Conservation (phyloP, 2,797 vertebrate genomes). For the Propithecus perrieri region DNA sequence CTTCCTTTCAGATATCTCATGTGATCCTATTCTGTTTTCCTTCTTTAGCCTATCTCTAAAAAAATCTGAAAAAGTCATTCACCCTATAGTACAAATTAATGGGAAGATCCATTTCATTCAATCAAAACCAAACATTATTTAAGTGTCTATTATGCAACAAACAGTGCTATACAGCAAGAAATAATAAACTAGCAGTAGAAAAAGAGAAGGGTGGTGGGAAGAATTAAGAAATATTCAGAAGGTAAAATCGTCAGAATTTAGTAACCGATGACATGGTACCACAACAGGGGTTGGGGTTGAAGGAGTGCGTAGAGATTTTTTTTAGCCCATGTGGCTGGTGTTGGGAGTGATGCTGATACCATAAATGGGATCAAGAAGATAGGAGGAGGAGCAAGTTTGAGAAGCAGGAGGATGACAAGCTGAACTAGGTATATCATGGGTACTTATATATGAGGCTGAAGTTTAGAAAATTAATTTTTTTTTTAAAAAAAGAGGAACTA, state of each 20-base stretch:
- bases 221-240: not conserved
- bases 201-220: not conserved
- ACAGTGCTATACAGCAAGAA: not conserved
- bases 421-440: not conserved
- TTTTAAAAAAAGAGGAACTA: not conserved
- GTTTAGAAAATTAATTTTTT: not conserved
- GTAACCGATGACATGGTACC: not conserved
- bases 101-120: not conserved
- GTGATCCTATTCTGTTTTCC: not conserved
- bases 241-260: not conserved
- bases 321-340: not conserved
- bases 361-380: not conserved
- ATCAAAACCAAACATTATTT: not conserved
- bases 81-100: not conserved
- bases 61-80: not conserved
- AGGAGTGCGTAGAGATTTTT: not conserved
- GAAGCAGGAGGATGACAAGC: not conserved
- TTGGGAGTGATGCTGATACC: too few species aligned
- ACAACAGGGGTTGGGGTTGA: not conserved
- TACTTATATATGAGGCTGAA: not conserved
- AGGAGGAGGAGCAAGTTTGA: not conserved
- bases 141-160: not conserved
- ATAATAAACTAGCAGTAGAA: not conserved
- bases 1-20: not conserved
- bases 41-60: not conserved